Evolutionary conservation across 2,797 vertebrate species (phyloP), one percentile per base, ranked within the genome.

Genomic region (Semaprochilodus insignis): DNA sequence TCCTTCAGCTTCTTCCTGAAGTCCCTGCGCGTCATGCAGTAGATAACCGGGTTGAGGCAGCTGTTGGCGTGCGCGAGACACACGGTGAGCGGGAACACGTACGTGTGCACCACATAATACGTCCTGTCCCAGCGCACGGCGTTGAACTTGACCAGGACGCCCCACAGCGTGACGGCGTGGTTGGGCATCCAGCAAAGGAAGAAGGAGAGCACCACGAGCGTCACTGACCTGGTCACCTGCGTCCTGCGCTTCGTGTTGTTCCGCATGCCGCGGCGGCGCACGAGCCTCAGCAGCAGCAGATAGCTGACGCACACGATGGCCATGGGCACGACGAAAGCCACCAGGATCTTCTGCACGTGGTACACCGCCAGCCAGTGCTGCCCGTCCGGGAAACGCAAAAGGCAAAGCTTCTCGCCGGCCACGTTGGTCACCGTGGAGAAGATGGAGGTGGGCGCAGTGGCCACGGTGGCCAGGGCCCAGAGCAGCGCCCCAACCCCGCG

Each of bases 131-230:
- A 92, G 14, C 93, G 91, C 4, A 93, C 73, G 0, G 94, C 82
- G 83, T 95, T 91, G 0, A 94, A 90, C 16, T 96, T 95, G 67
- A 96, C 93, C 59, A 96, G 86, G 59, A 91, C 84, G 0, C 91
- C 83, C 95, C 95, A 96, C 34, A 96, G 75, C 0, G 94, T 94
- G 79, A 95, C 92, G 60, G 94, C 75, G 0, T 96, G 96, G 91
- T 96, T 96, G 0, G 96, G 96, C 86, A 96, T 94, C 96, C 95
- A 96, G 90, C 96, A 96, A 80, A 92, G 74, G 23, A 95, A 95
- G 88, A 96, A 96, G 1, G 94, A 93, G 0, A 94, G 87, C 4
- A 96, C 91, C 54, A 97, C 92, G 59, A 95, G 88, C 0, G 91
- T 89, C 70, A 95, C 72, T 0, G 95, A 95, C 75, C 88, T 92